A percentile compares a stretch with the other conserved stretches of the same genome.
These are phyloP conservation scores for Geococcyx californianus DNA, from an alignment of 2,113 vertebrate genomes.

Conservation along the genomic window DNA sequence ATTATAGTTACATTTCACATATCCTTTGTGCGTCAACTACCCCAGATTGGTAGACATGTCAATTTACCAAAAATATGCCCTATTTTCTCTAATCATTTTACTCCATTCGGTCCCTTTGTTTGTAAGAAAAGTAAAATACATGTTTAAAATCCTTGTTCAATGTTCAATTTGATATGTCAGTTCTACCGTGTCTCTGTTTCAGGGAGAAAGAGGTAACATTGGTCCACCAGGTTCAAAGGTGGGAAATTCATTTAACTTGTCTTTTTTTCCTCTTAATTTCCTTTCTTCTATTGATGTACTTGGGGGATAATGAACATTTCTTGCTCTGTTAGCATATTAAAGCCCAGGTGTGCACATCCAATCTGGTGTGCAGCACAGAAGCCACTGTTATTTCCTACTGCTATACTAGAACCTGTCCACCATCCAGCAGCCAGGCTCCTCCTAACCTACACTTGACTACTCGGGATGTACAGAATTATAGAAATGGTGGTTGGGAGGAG, in stretches of 20 bases:
- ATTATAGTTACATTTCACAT: not conserved
- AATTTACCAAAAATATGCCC: not conserved
- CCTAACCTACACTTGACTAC: not conserved
- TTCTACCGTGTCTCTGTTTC: not conserved
- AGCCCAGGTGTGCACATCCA: not conserved
- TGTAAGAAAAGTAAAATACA: not conserved
- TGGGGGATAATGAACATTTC: not conserved
- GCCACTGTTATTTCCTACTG: not conserved
- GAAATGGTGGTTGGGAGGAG: not conserved
- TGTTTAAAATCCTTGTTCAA: not conserved
- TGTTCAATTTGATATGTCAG: not conserved
- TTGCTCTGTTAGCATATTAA: not conserved
- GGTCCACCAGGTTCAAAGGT: slow-evolving; percentile 78
- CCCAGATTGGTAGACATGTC: not conserved
- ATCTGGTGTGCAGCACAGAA: not conserved
- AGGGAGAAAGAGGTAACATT: slow-evolving; percentile 76
- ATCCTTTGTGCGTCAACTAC: not conserved
- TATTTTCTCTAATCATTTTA: not conserved
- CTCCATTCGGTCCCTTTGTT: not conserved
- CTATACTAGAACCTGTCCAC: not conserved
- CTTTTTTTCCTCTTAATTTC: not conserved
- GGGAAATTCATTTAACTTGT: not conserved
- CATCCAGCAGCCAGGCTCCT: not conserved
- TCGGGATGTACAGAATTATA: not conserved
- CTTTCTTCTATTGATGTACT: not conserved